A percentile compares a stretch with the other conserved stretches of the same genome.
Conservation (phyloP, 2,888 invertebrate genomes). For the Diarsia rubi region DNA sequence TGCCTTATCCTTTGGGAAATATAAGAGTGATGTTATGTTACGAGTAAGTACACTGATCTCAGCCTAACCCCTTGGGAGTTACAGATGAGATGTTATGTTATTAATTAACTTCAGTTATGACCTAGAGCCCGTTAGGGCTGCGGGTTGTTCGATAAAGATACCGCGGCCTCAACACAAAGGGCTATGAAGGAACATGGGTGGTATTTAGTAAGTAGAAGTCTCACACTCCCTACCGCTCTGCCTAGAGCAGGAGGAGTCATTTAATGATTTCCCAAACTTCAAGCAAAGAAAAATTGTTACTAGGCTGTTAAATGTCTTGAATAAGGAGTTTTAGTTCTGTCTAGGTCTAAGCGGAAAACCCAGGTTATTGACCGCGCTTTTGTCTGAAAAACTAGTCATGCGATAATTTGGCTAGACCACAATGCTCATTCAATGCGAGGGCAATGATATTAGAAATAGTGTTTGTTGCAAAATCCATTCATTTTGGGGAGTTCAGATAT, state of each 20-base stretch:
- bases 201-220: too few species aligned
- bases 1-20: background rate
- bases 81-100: too few species aligned
- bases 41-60: too few species aligned
- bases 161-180: too few species aligned
- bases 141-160: too few species aligned
- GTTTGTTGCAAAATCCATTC: background rate
- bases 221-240: too few species aligned
- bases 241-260: too few species aligned
- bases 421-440: background rate
- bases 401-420: constrained; percentile 23
- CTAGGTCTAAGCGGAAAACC: constrained; percentile 7
- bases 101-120: too few species aligned
- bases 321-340: background rate
- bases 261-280: too few species aligned
- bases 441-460: background rate
- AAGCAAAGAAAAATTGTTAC: background rate
- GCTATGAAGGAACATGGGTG: too few species aligned
- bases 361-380: constrained; percentile 26
- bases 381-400: constrained; percentile 39
- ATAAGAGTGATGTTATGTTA: background rate
- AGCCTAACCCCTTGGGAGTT: too few species aligned
- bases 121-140: too few species aligned
- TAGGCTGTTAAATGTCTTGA: background rate
- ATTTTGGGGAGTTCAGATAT: background rate